Evolutionary conservation across 1,140 invertebrate genomes (phyloP), one percentile per base, ranked within the genome.

Genomic region (Tetramorium parvispinum): DNA sequence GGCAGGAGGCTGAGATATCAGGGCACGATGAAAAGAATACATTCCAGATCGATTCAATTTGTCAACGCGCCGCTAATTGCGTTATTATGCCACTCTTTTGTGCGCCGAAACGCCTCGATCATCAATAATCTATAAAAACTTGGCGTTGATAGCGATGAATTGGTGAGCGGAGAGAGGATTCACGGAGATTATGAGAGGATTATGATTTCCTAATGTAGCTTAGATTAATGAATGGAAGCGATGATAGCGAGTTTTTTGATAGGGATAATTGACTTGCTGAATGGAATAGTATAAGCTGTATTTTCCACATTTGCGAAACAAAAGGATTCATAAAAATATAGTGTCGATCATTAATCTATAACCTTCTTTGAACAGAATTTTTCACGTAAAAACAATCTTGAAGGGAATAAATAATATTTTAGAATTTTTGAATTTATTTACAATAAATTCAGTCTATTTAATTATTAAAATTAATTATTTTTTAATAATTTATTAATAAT

Each of bases 11-110:
- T 85, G 86, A 87, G 89, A 88, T 87, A 91, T 87, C 66, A 59
- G 85, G 73, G 68, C 85, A 27, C 77, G 53, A 87, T 94, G 92
- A 95, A 95, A 95, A 94, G 94, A 95, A 95, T 95, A 95, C 92
- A 95, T 94, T 93, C 53, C 90, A 92, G 92, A 94, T 94, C 93
- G 92, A 95, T 95, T 95, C 94, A 95, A 95, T 95, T 95, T 95
- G 95, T 95, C 94, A 94, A 95, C 93, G 93, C 86, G 86, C 91
- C 91, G 86, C 71, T 95, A 95, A 95, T 95, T 95, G 95, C 92
- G 91, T 94, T 95, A 94, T 95, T 95, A 94, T 94, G 87, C 92
- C 85, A 66, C 85, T 71, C 61, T 51, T 71, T 79, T 86, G 85
- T 82, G 85, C 76, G 86, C 83, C 82, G 88, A 91, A 93, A 90